Evolutionary conservation across 2,797 vertebrate genomes (phyloP).

Genomic region (Thaleichthys pacificus): DNA sequence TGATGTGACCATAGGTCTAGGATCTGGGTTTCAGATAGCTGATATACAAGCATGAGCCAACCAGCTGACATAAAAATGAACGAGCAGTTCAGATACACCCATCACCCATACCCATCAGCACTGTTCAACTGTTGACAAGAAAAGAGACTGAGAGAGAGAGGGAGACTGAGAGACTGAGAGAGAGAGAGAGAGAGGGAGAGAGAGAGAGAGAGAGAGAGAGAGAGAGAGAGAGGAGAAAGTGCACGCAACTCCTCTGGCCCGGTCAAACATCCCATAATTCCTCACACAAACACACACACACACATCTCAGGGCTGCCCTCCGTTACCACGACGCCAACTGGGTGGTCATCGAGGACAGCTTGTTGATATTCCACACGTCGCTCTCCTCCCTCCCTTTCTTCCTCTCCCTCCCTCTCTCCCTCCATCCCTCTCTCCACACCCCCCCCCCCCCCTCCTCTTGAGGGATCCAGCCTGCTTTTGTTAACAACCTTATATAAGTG

Average conservation of each 20-base stretch:
- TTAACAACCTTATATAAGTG: constrained; percentile 71
- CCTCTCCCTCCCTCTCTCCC: constrained; percentile 12
- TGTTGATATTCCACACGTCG: constrained; percentile 31
- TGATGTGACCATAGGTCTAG: no score
- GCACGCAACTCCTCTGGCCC: no score
- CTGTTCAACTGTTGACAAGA: no score
- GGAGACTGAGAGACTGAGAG: accelerated
- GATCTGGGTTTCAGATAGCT: no score
- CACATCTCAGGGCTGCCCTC: background rate
- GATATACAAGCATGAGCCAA: no score
- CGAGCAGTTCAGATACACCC: no score
- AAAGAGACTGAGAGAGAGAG: no score
- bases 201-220: no score
- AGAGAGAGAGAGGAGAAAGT: no score
- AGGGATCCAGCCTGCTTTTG: constrained; percentile 60
- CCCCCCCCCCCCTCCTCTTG: constrained; percentile 18
- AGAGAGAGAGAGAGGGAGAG: no score
- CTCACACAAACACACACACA: constrained; percentile 14
- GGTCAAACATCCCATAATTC: constrained; percentile 7
- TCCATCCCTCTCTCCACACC: background rate
- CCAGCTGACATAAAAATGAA: no score
- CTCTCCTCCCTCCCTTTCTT: constrained; percentile 41
- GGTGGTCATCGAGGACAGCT: background rate
- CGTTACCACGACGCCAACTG: background rate
- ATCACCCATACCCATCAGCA: no score